phyloP scores from a whole-genome alignment of 2,888 invertebrate species.

The Ectemnius continuus region DNA sequence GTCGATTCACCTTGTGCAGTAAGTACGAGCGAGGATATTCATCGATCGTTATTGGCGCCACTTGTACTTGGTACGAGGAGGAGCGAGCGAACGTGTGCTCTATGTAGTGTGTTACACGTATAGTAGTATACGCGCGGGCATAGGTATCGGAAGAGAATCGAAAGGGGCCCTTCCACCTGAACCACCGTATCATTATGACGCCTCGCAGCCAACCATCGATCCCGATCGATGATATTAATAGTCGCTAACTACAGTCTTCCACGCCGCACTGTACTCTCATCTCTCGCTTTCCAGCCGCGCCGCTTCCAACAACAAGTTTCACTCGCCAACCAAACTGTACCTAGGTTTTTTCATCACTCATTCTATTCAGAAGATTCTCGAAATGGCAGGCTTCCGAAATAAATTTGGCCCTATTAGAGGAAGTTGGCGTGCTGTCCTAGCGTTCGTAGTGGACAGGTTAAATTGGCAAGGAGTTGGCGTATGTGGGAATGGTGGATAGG shows the following conservation, averaged over 20 bases:
- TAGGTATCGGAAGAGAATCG: constrained; percentile 55
- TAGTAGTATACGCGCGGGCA: too few relatives aligned
- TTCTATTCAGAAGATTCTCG: too few relatives aligned
- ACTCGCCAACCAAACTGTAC: constrained; percentile 7
- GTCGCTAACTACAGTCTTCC: constrained; percentile 74
- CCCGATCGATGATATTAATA: constrained; percentile 76
- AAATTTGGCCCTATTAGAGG: constrained; percentile 19
- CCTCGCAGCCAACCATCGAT: constrained; percentile 74
- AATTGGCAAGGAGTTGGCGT: too few relatives aligned
- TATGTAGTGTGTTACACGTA: constrained; percentile 32
- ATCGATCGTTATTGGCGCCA: constrained; percentile 63
- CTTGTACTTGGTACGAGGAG: constrained; percentile 48
- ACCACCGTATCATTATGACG: constrained; percentile 74
- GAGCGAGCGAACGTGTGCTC: constrained; percentile 43
- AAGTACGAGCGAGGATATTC: constrained; percentile 16
- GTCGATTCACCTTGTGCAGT: constrained; percentile 18
- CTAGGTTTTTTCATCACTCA: too few relatives aligned
- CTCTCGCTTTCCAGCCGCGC: background rate
- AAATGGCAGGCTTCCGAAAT: constrained; percentile 15
- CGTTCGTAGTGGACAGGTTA: background rate
- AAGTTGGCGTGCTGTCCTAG: too few relatives aligned
- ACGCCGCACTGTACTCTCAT: constrained; percentile 42
- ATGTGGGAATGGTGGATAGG: background rate
- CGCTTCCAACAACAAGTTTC: constrained; percentile 54
- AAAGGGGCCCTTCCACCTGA: constrained; percentile 51